These are phyloP conservation scores for Brachypalpus laphriformis DNA, from an alignment of 2,888 invertebrate genomes.

Conservation along the genomic window DNA sequence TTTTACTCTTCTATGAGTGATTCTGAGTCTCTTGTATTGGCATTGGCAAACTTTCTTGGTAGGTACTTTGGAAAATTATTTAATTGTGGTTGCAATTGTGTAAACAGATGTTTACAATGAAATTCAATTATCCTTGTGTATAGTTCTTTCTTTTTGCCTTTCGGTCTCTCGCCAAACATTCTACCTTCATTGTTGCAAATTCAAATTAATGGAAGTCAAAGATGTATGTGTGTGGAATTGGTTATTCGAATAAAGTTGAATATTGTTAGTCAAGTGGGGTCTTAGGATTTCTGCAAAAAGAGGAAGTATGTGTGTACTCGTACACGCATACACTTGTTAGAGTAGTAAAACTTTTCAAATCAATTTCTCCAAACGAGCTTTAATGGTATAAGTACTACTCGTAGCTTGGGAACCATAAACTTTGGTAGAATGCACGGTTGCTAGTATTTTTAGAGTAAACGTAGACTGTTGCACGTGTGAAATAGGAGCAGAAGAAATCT, in stretches of 20 bases:
- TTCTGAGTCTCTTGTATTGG: no score
- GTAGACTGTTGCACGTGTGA: no score
- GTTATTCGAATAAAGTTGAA: slow-evolving; percentile 25
- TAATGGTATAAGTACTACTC: no score
- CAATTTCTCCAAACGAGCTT: no score
- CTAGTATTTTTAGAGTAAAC: background rate
- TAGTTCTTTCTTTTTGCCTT: slow-evolving; percentile 13
- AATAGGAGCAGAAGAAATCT: no score
- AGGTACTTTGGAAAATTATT: slow-evolving; percentile 1
- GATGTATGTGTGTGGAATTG: slow-evolving; percentile 14
- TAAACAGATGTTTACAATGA: slow-evolving; percentile 58
- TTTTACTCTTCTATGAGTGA: background rate
- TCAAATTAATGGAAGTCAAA: slow-evolving; percentile 23
- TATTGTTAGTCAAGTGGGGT: slow-evolving; percentile 9
- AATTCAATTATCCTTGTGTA: slow-evolving; percentile 55
- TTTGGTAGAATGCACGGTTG: background rate
- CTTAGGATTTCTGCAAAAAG: background rate
- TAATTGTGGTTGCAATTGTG: slow-evolving; percentile 58
- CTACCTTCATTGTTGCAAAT: slow-evolving; percentile 41
- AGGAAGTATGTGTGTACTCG: background rate
- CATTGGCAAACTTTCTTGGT: slow-evolving; percentile 26
- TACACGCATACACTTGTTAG: background rate
- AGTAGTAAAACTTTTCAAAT: background rate
- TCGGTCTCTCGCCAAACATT: background rate
- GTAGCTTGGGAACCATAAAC: background rate